Conservation (phyloP, 1,140 invertebrate genomes). For the Acromyrmex echinatior region DNA sequence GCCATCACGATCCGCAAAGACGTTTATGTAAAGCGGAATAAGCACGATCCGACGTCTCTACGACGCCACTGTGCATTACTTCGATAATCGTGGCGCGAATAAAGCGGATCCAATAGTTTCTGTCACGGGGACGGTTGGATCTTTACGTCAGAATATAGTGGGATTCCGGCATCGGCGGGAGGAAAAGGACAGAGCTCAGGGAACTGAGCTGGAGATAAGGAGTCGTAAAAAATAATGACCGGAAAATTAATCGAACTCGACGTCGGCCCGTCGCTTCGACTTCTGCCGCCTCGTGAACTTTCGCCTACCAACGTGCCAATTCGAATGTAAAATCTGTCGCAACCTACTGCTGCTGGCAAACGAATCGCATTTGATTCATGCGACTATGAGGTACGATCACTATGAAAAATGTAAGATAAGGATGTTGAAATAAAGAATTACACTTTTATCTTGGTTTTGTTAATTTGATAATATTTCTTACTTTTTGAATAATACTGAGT, state of each 20-base stretch:
- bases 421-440: too few relatives aligned
- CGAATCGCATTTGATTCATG: constrained; percentile 10
- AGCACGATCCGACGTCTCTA: constrained; percentile 66
- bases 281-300: constrained; percentile 79
- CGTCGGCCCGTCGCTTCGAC: constrained; percentile 80
- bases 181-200: constrained; percentile 33
- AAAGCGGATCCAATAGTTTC: constrained; percentile 71
- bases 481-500: not conserved
- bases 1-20: constrained; percentile 77
- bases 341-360: not conserved
- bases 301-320: constrained; percentile 42
- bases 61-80: constrained; percentile 32
- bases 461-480: not conserved
- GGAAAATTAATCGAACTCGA: constrained; percentile 85
- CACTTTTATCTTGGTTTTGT: not conserved
- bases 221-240: constrained; percentile 86
- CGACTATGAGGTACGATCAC: constrained; percentile 9
- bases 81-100: constrained; percentile 80
- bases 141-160: constrained; percentile 1
- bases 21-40: constrained; percentile 81
- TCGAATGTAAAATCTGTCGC: constrained; percentile 25
- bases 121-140: not conserved
- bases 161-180: not conserved
- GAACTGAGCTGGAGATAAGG: constrained; percentile 78
- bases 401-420: not conserved